A percentile compares a stretch with the other conserved stretches of the same genome.
These are phyloP conservation scores for Clitarchus hookeri DNA, from an alignment of 2,888 invertebrate species.

Conservation along the genomic window DNA sequence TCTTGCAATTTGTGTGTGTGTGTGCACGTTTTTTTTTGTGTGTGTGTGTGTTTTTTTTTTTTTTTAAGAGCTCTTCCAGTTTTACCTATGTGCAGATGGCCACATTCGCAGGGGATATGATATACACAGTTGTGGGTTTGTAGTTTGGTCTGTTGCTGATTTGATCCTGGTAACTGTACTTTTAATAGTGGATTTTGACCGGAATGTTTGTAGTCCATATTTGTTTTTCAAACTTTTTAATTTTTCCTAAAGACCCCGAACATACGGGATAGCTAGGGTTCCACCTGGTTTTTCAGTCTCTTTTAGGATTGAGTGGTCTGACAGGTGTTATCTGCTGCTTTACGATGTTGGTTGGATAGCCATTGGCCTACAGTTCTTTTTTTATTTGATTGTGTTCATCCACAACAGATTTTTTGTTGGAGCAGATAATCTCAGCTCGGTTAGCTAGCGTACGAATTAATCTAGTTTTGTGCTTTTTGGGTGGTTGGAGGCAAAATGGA, in stretches of 20 bases:
- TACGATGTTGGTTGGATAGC: background rate
- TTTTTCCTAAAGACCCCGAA: background rate
- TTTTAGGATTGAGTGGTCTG: background rate
- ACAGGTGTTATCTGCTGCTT: background rate
- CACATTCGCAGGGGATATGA: too few relatives aligned
- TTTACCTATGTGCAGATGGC: too few relatives aligned
- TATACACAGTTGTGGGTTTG: background rate
- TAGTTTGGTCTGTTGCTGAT: background rate
- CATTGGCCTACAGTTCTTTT: background rate
- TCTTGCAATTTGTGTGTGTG: background rate
- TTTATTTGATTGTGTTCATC: background rate
- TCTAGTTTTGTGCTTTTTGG: background rate
- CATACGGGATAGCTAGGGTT: background rate
- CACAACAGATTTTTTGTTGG: background rate
- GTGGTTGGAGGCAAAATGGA: background rate
- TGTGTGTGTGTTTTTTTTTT: too few relatives aligned
- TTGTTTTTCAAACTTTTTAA: background rate
- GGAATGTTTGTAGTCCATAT: background rate
- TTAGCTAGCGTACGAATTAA: background rate
- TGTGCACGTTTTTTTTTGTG: too few relatives aligned
- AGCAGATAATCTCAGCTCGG: background rate
- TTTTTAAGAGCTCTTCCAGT: too few relatives aligned
- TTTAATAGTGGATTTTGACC: background rate
- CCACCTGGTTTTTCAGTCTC: background rate
- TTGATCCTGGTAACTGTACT: background rate